Conservation (phyloP, 1,140 invertebrate genomes). For the Campoletis sonorensis region DNA sequence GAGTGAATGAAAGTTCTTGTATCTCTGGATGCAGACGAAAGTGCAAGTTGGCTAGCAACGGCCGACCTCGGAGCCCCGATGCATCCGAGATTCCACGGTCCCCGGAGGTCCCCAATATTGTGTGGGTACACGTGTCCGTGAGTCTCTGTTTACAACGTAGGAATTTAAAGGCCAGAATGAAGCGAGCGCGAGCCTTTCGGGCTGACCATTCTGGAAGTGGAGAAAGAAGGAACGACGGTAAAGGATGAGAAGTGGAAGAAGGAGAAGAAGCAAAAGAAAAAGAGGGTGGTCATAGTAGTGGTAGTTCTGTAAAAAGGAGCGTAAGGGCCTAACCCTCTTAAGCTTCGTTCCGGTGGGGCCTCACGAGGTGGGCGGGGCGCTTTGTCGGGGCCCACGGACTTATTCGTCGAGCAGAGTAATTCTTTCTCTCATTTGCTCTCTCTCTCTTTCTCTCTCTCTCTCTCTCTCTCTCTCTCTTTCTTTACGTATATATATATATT, state of each 20-base stretch:
- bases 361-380: conserved; percentile 52
- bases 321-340: conserved; percentile 46
- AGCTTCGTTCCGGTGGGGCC: conserved; percentile 48
- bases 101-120: conserved; percentile 34
- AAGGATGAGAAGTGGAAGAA: conserved; percentile 39
- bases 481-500: no score
- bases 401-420: conserved; percentile 9
- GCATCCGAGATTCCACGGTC: neutral
- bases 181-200: conserved; percentile 38
- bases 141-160: conserved; percentile 58
- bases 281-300: conserved; percentile 1
- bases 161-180: conserved; percentile 59
- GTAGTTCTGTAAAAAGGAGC: neutral
- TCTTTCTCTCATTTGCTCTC: neutral
- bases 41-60: conserved; percentile 39
- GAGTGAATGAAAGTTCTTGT: conserved; percentile 10
- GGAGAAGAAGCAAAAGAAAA: conserved; percentile 18
- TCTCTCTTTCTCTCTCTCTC: neutral
- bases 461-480: neutral
- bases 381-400: conserved; percentile 46
- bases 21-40: conserved; percentile 15
- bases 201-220: conserved; percentile 43
- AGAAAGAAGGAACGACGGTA: conserved; percentile 34
- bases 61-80: neutral
- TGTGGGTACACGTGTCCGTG: conserved; percentile 46